These are phyloP conservation scores for Zaprionus inermis DNA, from an alignment of 1,140 invertebrate species.

Conservation along the genomic window DNA sequence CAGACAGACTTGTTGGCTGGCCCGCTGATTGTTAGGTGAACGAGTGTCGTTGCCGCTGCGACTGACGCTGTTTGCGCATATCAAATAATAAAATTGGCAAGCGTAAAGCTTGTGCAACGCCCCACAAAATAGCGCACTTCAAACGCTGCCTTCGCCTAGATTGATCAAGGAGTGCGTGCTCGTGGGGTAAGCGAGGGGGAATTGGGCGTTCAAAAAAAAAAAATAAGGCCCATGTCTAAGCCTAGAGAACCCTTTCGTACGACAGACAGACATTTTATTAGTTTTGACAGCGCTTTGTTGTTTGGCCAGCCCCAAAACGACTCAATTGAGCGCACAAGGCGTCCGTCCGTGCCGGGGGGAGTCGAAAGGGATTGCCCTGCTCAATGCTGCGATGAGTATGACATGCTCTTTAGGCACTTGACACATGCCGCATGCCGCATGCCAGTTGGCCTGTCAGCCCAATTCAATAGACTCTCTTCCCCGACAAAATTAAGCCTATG, in stretches of 20 bases:
- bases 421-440: slow-evolving; percentile 73
- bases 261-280: slow-evolving; percentile 81
- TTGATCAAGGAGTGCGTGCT: slow-evolving; percentile 52
- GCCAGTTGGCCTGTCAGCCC: slow-evolving; percentile 66
- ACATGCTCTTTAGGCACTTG: slow-evolving; percentile 73
- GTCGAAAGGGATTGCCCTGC: slow-evolving; percentile 17
- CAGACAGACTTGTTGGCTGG: slow-evolving; percentile 4
- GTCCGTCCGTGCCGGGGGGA: neutral
- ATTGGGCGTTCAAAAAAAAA: slow-evolving; percentile 19
- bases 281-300: slow-evolving; percentile 81
- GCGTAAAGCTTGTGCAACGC: slow-evolving; percentile 31
- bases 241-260: slow-evolving; percentile 60
- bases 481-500: slow-evolving; percentile 5
- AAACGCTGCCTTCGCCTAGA: slow-evolving; percentile 50
- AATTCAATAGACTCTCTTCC: slow-evolving; percentile 47
- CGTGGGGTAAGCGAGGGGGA: neutral
- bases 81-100: slow-evolving; percentile 76
- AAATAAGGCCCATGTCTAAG: slow-evolving; percentile 16
- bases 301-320: slow-evolving; percentile 26
- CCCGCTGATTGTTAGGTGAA: slow-evolving; percentile 23
- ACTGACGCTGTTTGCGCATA: slow-evolving; percentile 72
- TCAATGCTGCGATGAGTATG: slow-evolving; percentile 57
- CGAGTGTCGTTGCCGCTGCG: slow-evolving; percentile 19
- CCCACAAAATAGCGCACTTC: slow-evolving; percentile 60
- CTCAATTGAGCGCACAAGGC: slow-evolving; percentile 33